Conservation (phyloP, 2,113 vertebrate species). For the Symphodus melops region DNA sequence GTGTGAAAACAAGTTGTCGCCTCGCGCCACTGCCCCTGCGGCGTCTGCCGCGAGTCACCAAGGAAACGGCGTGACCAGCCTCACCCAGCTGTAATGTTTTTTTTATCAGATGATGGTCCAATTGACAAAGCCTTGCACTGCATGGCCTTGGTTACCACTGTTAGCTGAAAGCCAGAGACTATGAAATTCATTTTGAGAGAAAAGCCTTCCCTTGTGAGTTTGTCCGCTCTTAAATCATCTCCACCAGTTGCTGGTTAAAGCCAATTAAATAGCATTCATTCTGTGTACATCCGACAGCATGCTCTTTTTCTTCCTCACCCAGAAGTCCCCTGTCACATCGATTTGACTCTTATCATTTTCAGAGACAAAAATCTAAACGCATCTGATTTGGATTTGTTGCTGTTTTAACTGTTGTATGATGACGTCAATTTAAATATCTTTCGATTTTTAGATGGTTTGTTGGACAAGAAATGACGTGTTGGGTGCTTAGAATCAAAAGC, state of each 20-base stretch:
- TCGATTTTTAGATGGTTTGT: too few relatives aligned
- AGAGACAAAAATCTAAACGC: not conserved
- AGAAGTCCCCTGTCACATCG: not conserved
- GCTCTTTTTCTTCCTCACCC: not conserved
- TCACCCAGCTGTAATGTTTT: constrained; percentile 49
- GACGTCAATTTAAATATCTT: too few relatives aligned
- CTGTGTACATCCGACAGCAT: not conserved
- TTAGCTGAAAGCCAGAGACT: constrained; percentile 13
- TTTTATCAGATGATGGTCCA: constrained; percentile 61
- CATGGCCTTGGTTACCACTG: constrained; percentile 13
- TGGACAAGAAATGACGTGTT: too few relatives aligned
- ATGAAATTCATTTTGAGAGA: constrained; percentile 5
- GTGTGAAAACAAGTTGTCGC: constrained; percentile 66
- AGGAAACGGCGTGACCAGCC: constrained; percentile 62
- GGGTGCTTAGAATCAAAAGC: too few relatives aligned
- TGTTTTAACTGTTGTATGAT: not conserved
- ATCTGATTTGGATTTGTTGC: not conserved
- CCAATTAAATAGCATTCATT: not conserved
- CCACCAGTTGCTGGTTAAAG: not conserved
- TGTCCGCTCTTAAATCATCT: constrained; percentile 7
- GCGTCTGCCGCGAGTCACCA: constrained; percentile 57
- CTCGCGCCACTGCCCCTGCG: constrained; percentile 25
- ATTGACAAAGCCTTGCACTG: constrained; percentile 34
- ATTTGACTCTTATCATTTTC: too few relatives aligned
- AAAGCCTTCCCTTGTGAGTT: not conserved